Evolutionary conservation across 2,888 invertebrate genomes (phyloP).

Genomic region (Mythimna loreyi): DNA sequence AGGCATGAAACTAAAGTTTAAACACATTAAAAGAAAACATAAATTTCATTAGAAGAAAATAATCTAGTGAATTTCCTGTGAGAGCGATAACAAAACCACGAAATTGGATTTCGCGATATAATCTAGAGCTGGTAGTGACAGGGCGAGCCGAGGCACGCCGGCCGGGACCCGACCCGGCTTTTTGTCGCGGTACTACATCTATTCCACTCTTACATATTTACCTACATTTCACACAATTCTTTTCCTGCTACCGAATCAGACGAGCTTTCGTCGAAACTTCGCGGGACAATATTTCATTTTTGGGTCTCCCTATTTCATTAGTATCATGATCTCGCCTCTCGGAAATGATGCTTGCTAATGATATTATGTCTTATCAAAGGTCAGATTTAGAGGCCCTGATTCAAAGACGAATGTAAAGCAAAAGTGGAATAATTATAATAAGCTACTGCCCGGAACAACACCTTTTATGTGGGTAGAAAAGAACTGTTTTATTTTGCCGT

Average conservation of each 20-base stretch:
- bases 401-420: constrained; percentile 18
- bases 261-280: constrained; percentile 19
- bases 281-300: constrained; percentile 31
- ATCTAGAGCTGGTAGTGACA: constrained; percentile 86
- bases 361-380: constrained; percentile 32
- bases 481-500: not conserved
- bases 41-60: constrained; percentile 76
- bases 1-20: constrained; percentile 25
- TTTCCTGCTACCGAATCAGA: constrained; percentile 47
- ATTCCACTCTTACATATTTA: constrained; percentile 55
- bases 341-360: constrained; percentile 34
- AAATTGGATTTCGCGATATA: constrained; percentile 90
- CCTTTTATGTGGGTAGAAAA: not conserved
- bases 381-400: constrained; percentile 17
- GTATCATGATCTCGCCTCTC: constrained; percentile 11
- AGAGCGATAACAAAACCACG: constrained; percentile 88
- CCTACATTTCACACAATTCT: constrained; percentile 52
- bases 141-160: constrained; percentile 72
- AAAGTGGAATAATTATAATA: constrained; percentile 12
- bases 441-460: not conserved
- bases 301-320: constrained; percentile 40
- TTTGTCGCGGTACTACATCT: constrained; percentile 62
- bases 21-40: constrained; percentile 55
- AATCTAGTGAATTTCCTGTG: constrained; percentile 84
- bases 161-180: constrained; percentile 64